phyloP scores from a whole-genome alignment of 1,140 invertebrate genomes.

The Tigriopus japonicus region DNA sequence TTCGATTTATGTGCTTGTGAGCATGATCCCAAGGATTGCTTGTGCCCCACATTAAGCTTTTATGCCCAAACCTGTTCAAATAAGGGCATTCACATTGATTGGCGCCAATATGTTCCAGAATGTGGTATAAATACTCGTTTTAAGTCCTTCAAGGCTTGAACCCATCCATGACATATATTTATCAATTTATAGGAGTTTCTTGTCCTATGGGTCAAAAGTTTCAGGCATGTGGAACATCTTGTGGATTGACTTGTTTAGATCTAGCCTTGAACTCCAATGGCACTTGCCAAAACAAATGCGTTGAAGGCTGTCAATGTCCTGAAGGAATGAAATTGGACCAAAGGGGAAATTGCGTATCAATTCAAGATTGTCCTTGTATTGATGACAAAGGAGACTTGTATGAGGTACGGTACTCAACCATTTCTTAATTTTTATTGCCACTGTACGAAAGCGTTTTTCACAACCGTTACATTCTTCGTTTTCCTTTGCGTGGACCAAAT shows the following conservation, averaged over 20 bases:
- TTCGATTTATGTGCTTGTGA: constrained; percentile 69
- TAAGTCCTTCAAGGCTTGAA: not conserved
- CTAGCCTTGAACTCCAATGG: constrained; percentile 26
- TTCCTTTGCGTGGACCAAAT: too few species aligned
- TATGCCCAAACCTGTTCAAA: constrained; percentile 58
- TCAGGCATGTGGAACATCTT: constrained; percentile 54
- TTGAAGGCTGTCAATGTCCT: constrained; percentile 73
- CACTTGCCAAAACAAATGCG: constrained; percentile 42
- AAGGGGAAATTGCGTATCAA: constrained; percentile 50
- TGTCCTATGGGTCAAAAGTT: constrained; percentile 58
- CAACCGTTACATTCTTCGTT: too few species aligned
- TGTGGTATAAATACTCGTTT: constrained; percentile 36
- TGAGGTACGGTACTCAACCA: too few species aligned
- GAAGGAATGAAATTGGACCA: constrained; percentile 46
- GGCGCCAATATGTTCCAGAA: constrained; percentile 44
- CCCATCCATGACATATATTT: too few species aligned
- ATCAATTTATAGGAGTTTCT: constrained; percentile 32
- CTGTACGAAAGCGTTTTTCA: too few species aligned
- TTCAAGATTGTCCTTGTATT: constrained; percentile 50
- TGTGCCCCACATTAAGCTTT: constrained; percentile 55
- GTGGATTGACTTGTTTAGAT: constrained; percentile 46
- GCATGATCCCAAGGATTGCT: constrained; percentile 35
- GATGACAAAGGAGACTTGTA: constrained; percentile 16
- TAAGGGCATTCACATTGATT: constrained; percentile 45
- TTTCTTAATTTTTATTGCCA: too few species aligned